phyloP scores from a whole-genome alignment of 2,113 vertebrate genomes.

The Tragelaphus imberbis region DNA sequence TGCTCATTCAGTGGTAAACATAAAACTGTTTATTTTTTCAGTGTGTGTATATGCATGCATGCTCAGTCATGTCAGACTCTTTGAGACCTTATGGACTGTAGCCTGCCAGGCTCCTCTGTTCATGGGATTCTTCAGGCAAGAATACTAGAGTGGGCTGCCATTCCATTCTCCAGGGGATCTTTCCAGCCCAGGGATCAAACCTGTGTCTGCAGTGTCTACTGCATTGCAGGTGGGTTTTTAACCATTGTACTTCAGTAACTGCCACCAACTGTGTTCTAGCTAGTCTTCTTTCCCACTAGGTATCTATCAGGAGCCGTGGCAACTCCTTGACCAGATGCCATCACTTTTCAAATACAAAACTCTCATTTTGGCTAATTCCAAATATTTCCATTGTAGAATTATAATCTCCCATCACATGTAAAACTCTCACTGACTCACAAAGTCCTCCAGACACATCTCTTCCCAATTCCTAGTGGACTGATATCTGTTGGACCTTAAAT shows the following conservation, averaged over 20 bases:
- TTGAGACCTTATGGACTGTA: background rate
- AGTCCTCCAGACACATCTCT: background rate
- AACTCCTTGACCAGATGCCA: background rate
- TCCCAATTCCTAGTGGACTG: background rate
- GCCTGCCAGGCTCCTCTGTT: background rate
- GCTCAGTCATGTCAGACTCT: background rate
- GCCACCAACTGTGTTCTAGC: background rate
- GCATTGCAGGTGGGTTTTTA: background rate
- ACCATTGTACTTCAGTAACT: background rate
- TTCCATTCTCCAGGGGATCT: background rate
- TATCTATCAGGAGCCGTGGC: background rate
- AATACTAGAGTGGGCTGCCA: background rate
- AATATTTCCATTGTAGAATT: background rate
- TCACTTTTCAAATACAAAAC: background rate
- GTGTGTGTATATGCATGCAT: background rate
- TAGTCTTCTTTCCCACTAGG: background rate
- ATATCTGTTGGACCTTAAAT: background rate
- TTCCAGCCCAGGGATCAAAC: background rate
- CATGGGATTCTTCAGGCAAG: background rate
- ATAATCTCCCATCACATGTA: background rate
- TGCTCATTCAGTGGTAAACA: background rate
- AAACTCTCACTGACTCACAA: background rate
- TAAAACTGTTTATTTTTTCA: background rate
- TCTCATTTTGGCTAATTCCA: background rate
- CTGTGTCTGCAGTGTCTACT: background rate